Base-by-base conservation (phyloP, 2,113 vertebrate species). In the Chiloscyllium plagiosum region DNA sequence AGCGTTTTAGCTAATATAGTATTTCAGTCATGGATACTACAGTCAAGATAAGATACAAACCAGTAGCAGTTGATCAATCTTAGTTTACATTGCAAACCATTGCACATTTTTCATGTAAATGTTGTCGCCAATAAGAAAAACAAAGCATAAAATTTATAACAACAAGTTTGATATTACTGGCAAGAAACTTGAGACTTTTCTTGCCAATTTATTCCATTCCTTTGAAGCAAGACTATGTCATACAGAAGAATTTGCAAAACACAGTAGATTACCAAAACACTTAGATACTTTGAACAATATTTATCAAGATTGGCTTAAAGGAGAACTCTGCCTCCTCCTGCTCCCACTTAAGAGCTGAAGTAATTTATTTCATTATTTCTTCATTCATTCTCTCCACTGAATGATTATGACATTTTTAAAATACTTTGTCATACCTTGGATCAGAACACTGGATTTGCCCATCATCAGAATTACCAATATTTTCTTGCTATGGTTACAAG, bases 21-120 rank as follows among this genome's bases (percentile, higher is more conserved):
- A 69, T 52, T 76, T 52, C 68, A 61, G 94, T 52, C 72, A 95
- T 70, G 42, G 20, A 50, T 68, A 93, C 5, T 37, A 37, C 89
- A 22, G 37, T 17, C 65, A 4, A 37, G 20, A 19, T 72, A 72
- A 95, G 68, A 72, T 69, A 69, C 20, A 47, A 37, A 42, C 20
- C 19, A 94, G 20, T 70, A 26, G 69, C 37, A 76, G 47, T 50
- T 95, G 68, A 42, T 42, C 69, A 52, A 61, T 29, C 47, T 95
- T 72, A 95, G 47, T 22, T 29, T 70, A 95, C 68, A 95, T 33
- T 52, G n/a, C 89, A 68, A 90, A 93, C 89, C 56, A 66, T 68
- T 93, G 37, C 89, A 93, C 61, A 93, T 52, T 72, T 95, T 95
- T 95, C 24, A 72, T 72, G 69, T 76, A 72, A 72, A 72, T 72